These are phyloP conservation scores for Mechanitis messenoides DNA, from an alignment of 2,888 invertebrate species.

Conservation along the genomic window DNA sequence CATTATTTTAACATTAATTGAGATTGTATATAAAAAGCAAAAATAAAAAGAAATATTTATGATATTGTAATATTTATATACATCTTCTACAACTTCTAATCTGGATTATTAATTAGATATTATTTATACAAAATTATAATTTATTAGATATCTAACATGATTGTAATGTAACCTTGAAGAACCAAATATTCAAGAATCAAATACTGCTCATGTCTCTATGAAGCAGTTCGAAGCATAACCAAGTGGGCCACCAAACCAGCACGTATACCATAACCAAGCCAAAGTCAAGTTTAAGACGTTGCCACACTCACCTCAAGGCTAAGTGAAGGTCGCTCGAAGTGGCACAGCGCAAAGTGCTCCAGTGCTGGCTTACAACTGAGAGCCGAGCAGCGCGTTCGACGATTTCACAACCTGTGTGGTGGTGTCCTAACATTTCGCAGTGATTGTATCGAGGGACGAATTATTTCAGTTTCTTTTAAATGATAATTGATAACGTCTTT, in stretches of 20 bases:
- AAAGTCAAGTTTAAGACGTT: conserved; percentile 57
- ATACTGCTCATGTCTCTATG: background rate
- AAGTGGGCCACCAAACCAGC: background rate
- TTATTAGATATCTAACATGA: too few species aligned
- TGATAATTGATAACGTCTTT: background rate
- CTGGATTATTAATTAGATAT: too few species aligned
- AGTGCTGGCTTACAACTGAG: conserved; percentile 63
- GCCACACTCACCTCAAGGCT: conserved; percentile 63
- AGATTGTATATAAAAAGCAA: too few species aligned
- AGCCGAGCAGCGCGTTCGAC: conserved; percentile 38
- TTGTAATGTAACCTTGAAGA: too few species aligned
- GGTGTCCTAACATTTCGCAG: conserved; percentile 60
- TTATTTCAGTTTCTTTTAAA: conserved; percentile 32
- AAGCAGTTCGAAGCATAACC: background rate
- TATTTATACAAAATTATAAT: too few species aligned
- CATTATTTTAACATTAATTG: too few species aligned
- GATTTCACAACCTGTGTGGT: conserved; percentile 61
- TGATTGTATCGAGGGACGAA: conserved; percentile 57
- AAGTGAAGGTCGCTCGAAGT: conserved; percentile 51
- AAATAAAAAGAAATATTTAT: too few species aligned
- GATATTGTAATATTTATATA: too few species aligned
- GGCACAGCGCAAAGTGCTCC: conserved; percentile 51
- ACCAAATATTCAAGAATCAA: too few species aligned
- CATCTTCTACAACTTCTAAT: too few species aligned
- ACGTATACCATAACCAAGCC: conserved; percentile 18